A percentile compares a stretch with the other conserved stretches of the same genome.
These are phyloP conservation scores for Phaonia tiefii DNA, from an alignment of 2,888 invertebrate species.

Conservation along the genomic window DNA sequence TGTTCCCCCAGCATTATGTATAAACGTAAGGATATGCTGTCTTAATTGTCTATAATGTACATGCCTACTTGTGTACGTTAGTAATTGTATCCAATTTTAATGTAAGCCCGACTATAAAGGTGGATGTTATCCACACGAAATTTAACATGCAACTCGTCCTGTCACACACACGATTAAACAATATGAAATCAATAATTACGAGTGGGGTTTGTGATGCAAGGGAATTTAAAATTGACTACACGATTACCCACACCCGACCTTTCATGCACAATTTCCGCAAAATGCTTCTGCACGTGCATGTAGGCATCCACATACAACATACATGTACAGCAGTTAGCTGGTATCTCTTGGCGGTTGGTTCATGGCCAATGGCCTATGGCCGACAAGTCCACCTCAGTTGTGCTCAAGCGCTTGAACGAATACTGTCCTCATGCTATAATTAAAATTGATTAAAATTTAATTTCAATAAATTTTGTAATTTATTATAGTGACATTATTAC, in stretches of 20 bases:
- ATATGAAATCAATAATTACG: constrained; percentile 38
- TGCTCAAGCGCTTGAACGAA: constrained; percentile 18
- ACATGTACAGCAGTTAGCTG: too few species aligned
- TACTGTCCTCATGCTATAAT: constrained; percentile 39
- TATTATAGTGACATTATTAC: constrained; percentile 51
- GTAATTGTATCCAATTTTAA: constrained; percentile 11
- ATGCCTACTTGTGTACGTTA: too few species aligned
- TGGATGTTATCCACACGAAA: constrained; percentile 25
- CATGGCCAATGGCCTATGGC: not conserved
- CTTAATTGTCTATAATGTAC: too few species aligned
- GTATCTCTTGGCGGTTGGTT: too few species aligned
- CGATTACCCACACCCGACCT: not conserved
- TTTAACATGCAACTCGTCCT: constrained; percentile 15
- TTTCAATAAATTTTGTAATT: constrained; percentile 57
- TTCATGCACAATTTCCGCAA: not conserved
- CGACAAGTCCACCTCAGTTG: constrained; percentile 1
- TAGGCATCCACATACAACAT: not conserved
- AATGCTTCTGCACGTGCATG: not conserved
- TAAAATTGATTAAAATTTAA: constrained; percentile 63
- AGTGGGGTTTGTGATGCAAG: not conserved
- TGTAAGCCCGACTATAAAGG: not conserved
- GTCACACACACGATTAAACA: constrained; percentile 60
- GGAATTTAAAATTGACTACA: constrained; percentile 10
- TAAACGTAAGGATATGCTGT: too few species aligned
- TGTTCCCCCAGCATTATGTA: too few species aligned